Base-by-base conservation (phyloP, 1,140 invertebrate genomes). In the Listronotus bonariensis region DNA sequence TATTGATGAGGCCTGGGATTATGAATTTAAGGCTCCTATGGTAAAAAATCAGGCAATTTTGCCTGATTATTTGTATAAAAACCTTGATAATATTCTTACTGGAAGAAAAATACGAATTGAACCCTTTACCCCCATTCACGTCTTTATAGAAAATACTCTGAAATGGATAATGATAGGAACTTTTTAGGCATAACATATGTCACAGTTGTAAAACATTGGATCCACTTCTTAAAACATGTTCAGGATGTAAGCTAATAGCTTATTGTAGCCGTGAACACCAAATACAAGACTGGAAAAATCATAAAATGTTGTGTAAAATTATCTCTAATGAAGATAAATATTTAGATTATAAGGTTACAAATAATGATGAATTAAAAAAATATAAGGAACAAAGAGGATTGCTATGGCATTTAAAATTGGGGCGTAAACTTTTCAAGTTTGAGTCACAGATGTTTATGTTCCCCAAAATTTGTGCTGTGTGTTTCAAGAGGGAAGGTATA, bases 221-320 rank as follows among this genome's bases (percentile, higher is more conserved):
- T 14, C n/a, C 60, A 36, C 14, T 41, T 20, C 57, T 74, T 38
- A 73, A 72, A 6, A 80, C 82, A 34, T 91, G 89, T 75, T 80
- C 82, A 4, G 80, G 76, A 12, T 92, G 89, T 70, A 86, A 82
- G 66, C 62, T 74, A 3, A 81, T 84, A 17, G 84, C 83, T 54
- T 92, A 91, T 70, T 83, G 82, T 62, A 73, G 70, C 20, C 83
- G 81, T 51, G 83, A 87, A 15, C 89, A 91, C 70, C 89, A 91
- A 72, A 82, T 82, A 42, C 69, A 75, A 31, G 85, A 90, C 65
- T 91, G 89, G 89, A 81, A 82, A 34, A 72, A 76, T 6, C 89
- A 91, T 68, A 89, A 86, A 64, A 72, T 72, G 4, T 38, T 76
- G 1, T 91, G 89, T 69, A 79, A 80, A 40, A 78, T 83, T 7